A percentile compares a stretch with the other conserved stretches of the same genome.
phyloP scores from a whole-genome alignment of 2,113 vertebrate genomes.

The Sinosuthora webbiana region DNA sequence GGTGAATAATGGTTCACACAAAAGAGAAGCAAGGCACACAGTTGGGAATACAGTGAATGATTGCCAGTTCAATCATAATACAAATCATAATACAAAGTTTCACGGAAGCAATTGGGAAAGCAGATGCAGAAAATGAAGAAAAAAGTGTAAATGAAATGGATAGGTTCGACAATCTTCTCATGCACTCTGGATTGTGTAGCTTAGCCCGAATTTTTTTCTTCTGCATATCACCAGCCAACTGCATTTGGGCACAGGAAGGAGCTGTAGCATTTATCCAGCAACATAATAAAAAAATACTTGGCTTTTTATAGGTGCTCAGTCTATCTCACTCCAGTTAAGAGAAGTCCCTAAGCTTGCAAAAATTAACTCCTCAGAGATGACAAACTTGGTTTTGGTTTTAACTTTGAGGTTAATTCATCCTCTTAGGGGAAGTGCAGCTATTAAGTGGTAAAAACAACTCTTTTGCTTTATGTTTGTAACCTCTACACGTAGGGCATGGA shows the following conservation, averaged over 20 bases:
- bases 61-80: background rate
- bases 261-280: background rate
- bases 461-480: background rate
- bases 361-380: background rate
- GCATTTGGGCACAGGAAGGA: background rate
- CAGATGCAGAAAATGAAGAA: background rate
- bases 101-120: background rate
- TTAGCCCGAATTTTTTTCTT: background rate
- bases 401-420: background rate
- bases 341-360: background rate
- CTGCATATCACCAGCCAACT: background rate
- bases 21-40: background rate
- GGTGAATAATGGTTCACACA: background rate
- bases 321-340: background rate
- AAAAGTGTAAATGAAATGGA: background rate
- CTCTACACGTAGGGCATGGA: conserved; percentile 91
- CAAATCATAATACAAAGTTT: background rate
- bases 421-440: background rate
- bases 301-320: background rate
- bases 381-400: background rate
- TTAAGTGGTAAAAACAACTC: background rate
- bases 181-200: background rate
- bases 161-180: background rate
- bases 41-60: background rate
- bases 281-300: background rate